Evolutionary conservation across 2,888 invertebrate genomes (phyloP).

Genomic region (Cryptosula pallasiana): DNA sequence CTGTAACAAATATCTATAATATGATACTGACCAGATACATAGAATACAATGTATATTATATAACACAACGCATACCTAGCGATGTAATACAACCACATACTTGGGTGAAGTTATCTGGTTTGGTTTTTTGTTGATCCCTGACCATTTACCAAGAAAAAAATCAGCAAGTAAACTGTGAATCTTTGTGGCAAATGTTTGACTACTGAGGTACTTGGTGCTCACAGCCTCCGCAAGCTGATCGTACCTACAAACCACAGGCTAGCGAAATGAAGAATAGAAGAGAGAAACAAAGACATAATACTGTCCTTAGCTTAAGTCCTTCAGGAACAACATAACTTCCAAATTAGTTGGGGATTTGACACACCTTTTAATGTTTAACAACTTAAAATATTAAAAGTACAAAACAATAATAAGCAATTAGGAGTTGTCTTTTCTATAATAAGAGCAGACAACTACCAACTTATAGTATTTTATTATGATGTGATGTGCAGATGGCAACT

Average conservation of each 20-base stretch:
- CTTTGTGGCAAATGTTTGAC: neutral
- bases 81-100: neutral
- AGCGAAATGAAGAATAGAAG: neutral
- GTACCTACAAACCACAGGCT: conserved; percentile 9
- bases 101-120: neutral
- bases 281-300: neutral
- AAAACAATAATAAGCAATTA: too few species aligned
- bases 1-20: neutral
- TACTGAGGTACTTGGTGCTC: neutral
- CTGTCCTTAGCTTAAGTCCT: too few species aligned
- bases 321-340: too few species aligned
- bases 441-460: too few species aligned
- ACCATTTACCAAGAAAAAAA: conserved; percentile 23
- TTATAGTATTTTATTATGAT: too few species aligned
- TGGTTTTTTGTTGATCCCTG: conserved; percentile 4
- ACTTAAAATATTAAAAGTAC: too few species aligned
- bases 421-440: too few species aligned
- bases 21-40: neutral
- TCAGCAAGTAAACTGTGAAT: conserved; percentile 14
- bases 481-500: too few species aligned
- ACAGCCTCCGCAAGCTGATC: neutral
- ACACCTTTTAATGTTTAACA: too few species aligned
- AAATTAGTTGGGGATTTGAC: too few species aligned
- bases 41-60: neutral
- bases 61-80: neutral